Evolutionary conservation across 2,113 vertebrate species (phyloP), one percentile per base, ranked within the genome.

Genomic region (Aptenodytes patagonicus): DNA sequence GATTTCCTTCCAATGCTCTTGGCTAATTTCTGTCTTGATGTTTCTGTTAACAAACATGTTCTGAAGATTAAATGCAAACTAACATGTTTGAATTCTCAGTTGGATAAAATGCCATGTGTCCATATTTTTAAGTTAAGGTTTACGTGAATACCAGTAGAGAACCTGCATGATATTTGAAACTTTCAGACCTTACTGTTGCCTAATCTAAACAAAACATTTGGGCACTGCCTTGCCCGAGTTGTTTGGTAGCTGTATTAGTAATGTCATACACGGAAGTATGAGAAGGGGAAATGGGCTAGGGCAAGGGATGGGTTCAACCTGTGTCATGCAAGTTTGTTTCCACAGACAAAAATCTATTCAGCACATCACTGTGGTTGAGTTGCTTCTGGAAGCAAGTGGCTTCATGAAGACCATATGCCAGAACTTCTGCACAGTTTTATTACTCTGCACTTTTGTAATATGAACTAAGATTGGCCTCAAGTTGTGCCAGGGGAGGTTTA

Each of bases 381-480:
- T 70, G 11, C 9, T 83, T 82, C 70, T 79, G 38, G 62, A 77
- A 83, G 70, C 19, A 68, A 76, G 49, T 49, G 44, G 34, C n/a
- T 79, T 72, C 36, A 55, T 0, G 1, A 60, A 58, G 54, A 65
- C 15, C 0, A 0, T 40, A 46, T 21, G 16, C 15, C 16, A 55
- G 57, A 65, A 69, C 28, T 47, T 58, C 52, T 61, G 34, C 18
- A 14, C 25, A 17, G 70, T 17, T 72, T 34, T 58, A 31, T 68
- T 52, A 31, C 34, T 47, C 26, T 28, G 15, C 38, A 9, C 14
- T 71, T 77, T 28, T 40, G 34, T 71, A 65, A 47, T 46, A 28
- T 7, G 17, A 46, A 46, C 13, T 40, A 32, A 52, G 44, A 47
- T 47, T 36, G 36, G 36, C 36, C 36, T 36, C 36, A 36, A 36